phyloP scores from a whole-genome alignment of 2,797 vertebrate genomes.

The Sylvia borin region DNA sequence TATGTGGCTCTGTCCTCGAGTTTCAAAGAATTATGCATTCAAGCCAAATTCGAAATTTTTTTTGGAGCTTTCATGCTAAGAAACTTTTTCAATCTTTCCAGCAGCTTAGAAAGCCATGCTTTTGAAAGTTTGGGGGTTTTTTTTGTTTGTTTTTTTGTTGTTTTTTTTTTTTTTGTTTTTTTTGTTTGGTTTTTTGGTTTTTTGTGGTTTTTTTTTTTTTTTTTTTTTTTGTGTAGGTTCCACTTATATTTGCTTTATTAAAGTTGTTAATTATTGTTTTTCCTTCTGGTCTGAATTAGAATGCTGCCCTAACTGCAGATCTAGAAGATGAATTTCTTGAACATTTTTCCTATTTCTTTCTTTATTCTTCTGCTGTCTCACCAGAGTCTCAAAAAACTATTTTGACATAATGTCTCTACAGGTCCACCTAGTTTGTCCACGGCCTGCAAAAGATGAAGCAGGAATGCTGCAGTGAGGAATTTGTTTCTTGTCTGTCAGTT shows the following conservation, averaged over 20 bases:
- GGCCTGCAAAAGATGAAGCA: not conserved
- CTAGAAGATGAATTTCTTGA: not conserved
- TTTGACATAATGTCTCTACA: not conserved
- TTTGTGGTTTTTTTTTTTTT: too few species aligned
- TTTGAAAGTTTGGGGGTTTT: not conserved
- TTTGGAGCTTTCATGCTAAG: slow-evolving; percentile 41
- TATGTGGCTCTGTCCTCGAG: slow-evolving; percentile 41
- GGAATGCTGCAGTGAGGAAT: not conserved
- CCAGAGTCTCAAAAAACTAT: not conserved
- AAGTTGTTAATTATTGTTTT: slow-evolving; percentile 51
- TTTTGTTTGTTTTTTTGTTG: too few species aligned
- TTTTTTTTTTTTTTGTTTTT: not conserved
- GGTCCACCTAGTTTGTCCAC: not conserved
- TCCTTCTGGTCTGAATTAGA: slow-evolving; percentile 36
- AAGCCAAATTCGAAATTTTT: slow-evolving; percentile 21
- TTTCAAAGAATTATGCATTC: slow-evolving; percentile 33
- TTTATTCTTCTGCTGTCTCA: not conserved
- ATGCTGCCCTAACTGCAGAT: not conserved
- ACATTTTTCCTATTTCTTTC: not conserved
- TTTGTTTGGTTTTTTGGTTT: too few species aligned
- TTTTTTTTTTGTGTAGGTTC: not conserved
- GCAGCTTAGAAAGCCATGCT: slow-evolving; percentile 4
- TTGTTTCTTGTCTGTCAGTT: not conserved
- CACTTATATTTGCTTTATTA: slow-evolving; percentile 11
- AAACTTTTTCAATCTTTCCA: slow-evolving; percentile 56